Evolutionary conservation across 35 echinoderm and acorn worm genomes (phyloP).

Genomic region (Apostichopus californicus): DNA sequence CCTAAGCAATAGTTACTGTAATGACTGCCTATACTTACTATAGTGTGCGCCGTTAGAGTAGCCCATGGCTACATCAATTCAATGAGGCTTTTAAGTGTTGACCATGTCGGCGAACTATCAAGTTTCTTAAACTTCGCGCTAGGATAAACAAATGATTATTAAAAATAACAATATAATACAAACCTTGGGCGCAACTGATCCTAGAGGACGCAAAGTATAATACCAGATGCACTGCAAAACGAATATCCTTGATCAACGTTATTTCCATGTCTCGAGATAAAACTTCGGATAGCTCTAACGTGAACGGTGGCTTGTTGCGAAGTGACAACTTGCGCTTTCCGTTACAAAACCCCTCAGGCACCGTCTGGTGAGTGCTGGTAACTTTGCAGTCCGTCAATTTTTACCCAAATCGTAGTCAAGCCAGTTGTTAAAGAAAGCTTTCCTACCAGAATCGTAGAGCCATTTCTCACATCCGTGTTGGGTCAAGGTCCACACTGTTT

Average conservation of each 20-base stretch:
- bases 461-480: background rate
- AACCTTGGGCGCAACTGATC: constrained; percentile 31
- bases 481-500: constrained; percentile 46
- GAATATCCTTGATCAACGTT: constrained; percentile 17
- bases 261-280: constrained; percentile 31
- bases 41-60: too few relatives aligned
- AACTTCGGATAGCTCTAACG: background rate
- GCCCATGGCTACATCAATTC: too few relatives aligned
- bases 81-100: too few relatives aligned
- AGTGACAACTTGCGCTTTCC: background rate
- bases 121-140: too few relatives aligned
- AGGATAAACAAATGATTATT: too few relatives aligned
- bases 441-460: background rate
- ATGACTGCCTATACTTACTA: too few relatives aligned
- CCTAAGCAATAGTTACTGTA: too few relatives aligned
- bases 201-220: constrained; percentile 22
- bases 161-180: background rate
- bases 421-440: background rate
- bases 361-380: constrained; percentile 9
- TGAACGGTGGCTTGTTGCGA: background rate
- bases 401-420: background rate
- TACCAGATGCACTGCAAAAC: background rate
- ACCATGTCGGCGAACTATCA: too few relatives aligned
- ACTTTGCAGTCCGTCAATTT: background rate
- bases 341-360: constrained; percentile 22